These are phyloP conservation scores for Poeciliopsis presidionis DNA, from an alignment of 2,797 vertebrate genomes.

Conservation along the genomic window DNA sequence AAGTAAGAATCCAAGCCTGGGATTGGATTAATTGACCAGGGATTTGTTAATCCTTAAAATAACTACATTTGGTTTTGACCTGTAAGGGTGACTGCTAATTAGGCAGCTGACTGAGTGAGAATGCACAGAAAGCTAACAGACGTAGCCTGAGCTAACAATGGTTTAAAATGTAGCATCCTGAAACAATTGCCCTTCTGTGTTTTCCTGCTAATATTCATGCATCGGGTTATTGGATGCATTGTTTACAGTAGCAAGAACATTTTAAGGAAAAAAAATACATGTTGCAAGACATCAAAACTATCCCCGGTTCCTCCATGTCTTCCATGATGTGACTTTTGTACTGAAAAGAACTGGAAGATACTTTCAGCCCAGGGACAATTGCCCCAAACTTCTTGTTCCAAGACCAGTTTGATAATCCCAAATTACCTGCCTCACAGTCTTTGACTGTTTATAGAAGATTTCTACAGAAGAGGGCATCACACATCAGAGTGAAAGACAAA, in stretches of 20 bases:
- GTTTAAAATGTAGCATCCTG: not conserved
- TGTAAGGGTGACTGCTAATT: not conserved
- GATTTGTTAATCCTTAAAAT: not conserved
- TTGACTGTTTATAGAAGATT: not conserved
- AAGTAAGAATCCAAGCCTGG: not conserved
- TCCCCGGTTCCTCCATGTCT: no score
- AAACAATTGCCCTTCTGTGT: not conserved
- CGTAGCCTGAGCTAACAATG: not conserved
- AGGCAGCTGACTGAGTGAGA: not conserved
- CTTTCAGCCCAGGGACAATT: not conserved
- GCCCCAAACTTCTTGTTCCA: not conserved
- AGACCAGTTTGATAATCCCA: not conserved
- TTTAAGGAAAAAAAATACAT: not conserved
- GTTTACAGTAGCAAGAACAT: not conserved
- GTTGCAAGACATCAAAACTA: not conserved
- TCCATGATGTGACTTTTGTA: not conserved
- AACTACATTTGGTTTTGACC: not conserved
- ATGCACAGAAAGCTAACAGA: not conserved
- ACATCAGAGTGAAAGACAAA: not conserved
- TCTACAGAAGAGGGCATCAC: not conserved
- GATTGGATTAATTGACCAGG: no score
- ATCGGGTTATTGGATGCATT: not conserved
- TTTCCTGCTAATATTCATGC: not conserved
- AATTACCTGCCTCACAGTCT: not conserved
- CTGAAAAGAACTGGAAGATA: not conserved